phyloP scores from a whole-genome alignment of 2,113 vertebrate species.

The Cynoglossus semilaevis region DNA sequence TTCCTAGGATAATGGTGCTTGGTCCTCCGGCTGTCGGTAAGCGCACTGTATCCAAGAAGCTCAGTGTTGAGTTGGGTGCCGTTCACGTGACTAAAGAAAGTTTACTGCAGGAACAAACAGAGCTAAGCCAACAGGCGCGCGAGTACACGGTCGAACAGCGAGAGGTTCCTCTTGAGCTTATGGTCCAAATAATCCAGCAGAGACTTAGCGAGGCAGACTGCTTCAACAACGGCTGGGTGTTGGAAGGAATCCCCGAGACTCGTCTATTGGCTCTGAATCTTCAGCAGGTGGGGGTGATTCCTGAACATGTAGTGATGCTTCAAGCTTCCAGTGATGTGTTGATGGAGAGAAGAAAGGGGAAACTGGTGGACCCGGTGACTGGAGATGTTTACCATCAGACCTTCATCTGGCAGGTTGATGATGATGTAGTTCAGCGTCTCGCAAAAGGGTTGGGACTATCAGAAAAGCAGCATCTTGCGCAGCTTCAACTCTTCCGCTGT shows the following conservation, averaged over 20 bases:
- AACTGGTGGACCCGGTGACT: slow-evolving; percentile 81
- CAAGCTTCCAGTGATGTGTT: slow-evolving; percentile 82
- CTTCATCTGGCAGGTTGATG: slow-evolving; percentile 77
- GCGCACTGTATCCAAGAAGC: slow-evolving; percentile 73
- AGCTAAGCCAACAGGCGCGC: slow-evolving; percentile 27
- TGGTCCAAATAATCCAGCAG: slow-evolving; percentile 76
- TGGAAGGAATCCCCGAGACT: slow-evolving; percentile 85
- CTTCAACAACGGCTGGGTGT: slow-evolving; percentile 85
- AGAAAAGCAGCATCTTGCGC: slow-evolving; percentile 65
- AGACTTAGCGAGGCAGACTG: slow-evolving; percentile 83
- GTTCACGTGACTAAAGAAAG: slow-evolving; percentile 56
- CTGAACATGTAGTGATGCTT: slow-evolving; percentile 86
- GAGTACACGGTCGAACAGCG: slow-evolving; percentile 32
- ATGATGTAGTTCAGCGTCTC: slow-evolving; percentile 67
- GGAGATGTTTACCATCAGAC: slow-evolving; percentile 87
- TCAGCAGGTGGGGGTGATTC: slow-evolving; percentile 81
- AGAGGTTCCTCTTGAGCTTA: slow-evolving; percentile 71
- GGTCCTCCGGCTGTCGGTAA: slow-evolving; percentile 91
- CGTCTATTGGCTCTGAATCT: slow-evolving; percentile 80
- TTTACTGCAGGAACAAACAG: slow-evolving; percentile 54
- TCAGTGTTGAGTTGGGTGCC: slow-evolving; percentile 62
- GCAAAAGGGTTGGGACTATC: slow-evolving; percentile 52
- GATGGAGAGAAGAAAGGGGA: slow-evolving; percentile 82
- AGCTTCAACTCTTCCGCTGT: slow-evolving; percentile 75
- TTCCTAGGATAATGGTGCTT: slow-evolving; percentile 82